Conservation (phyloP, 2,797 vertebrate genomes). For the Sparidentex hasta region DNA sequence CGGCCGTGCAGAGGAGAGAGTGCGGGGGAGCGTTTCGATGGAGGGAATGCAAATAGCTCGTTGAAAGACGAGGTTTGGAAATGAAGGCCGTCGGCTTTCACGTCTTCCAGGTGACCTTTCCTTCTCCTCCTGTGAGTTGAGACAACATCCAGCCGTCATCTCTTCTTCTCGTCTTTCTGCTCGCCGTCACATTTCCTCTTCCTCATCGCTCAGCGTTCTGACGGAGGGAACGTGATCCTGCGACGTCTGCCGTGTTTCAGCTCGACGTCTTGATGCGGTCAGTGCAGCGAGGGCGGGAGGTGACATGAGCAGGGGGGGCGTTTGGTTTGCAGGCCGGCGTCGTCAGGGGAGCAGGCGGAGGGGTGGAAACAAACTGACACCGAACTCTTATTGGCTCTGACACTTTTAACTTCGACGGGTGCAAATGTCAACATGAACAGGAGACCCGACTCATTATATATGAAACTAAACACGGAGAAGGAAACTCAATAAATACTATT, state of each 20-base stretch:
- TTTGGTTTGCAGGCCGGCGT: constrained; percentile 1
- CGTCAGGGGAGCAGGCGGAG: not conserved
- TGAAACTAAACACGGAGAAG: no score
- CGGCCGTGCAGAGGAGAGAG: constrained; percentile 14
- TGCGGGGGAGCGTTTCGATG: constrained; percentile 22
- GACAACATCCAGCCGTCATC: not conserved
- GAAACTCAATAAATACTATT: no score
- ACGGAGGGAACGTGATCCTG: constrained; percentile 46
- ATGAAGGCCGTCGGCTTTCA: constrained; percentile 20
- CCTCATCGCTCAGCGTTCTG: constrained; percentile 1
- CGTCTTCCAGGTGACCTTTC: constrained; percentile 48
- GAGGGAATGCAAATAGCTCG: constrained; percentile 49
- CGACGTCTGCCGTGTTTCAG: constrained; percentile 48
- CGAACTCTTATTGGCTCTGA: constrained; percentile 5
- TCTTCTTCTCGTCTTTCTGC: no score
- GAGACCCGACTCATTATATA: no score
- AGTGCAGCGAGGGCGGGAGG: not conserved
- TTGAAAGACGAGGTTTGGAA: constrained; percentile 33
- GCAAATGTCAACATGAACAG: not conserved
- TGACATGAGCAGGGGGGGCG: not conserved
- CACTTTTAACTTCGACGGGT: constrained; percentile 7
- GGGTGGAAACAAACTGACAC: not conserved
- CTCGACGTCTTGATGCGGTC: constrained; percentile 25
- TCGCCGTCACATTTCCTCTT: not conserved
- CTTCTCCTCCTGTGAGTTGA: not conserved